Evolutionary conservation across 2,113 vertebrate genomes (phyloP), one percentile per base, ranked within the genome.

Genomic region (Gymnorhina tibicen): DNA sequence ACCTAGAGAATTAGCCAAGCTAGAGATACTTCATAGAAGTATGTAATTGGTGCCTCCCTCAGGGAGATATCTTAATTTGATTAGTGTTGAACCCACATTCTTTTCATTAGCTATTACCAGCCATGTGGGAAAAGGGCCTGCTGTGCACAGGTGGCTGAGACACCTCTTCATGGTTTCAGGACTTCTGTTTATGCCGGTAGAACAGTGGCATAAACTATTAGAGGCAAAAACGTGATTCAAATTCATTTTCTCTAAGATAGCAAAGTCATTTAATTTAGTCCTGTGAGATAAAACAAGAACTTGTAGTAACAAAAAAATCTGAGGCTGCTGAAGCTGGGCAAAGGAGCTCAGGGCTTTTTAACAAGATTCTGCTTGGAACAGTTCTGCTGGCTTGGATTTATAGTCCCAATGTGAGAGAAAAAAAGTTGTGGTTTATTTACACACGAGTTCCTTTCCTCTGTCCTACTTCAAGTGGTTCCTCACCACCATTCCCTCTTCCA

Each of bases 31-130:
- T 60, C 41, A 82, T 8, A 82, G 37, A 37, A 70, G 6, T 18
- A 60, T 32, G 11, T 63, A 93, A 92, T 7, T 81, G 26, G 30
- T 72, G 37, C 26, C 55, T 69, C 23, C 62, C 63, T 79, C 23
- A 49, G 70, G 63, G 63, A 89, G 82, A 79, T 53, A 73, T 10
- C 62, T 52, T 95, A 79, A 95, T 94, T 87, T 82, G 22, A 78
- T 79, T 82, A 85, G 22, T 68, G 50, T 47, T 76, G 16, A 89
- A 74, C 26, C 13, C 62, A 68, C 39, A 13, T 89, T 85, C 41
- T 73, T 72, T 82, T 94, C 74, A 85, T 89, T 69, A 95, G 70
- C 66, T 91, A 23, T 76, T 76, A 91, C 74, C 73, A 87, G 70
- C 41, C 77, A 62, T 20, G 14, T 62, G 74, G 80, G 91, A 33